phyloP scores from a whole-genome alignment of 2,888 invertebrate species.

The Holacanthella duospinosa region DNA sequence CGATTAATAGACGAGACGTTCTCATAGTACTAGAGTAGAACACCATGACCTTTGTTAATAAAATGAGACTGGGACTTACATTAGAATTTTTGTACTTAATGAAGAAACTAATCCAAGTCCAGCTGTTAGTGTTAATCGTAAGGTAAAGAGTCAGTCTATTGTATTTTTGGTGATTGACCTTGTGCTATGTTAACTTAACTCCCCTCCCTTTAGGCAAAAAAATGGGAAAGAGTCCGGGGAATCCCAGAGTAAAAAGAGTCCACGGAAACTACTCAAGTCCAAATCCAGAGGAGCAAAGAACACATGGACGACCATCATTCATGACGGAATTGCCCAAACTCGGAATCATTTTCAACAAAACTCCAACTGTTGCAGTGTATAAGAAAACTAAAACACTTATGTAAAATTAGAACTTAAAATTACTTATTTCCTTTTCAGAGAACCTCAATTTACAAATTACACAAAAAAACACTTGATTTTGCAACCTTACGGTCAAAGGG shows the following conservation, averaged over 20 bases:
- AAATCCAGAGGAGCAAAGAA: not conserved
- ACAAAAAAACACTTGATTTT: not conserved
- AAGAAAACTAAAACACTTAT: not conserved
- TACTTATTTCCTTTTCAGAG: no score
- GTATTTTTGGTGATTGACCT: conserved; percentile 5
- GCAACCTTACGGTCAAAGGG: no score
- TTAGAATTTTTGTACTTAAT: no score
- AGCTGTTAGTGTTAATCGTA: not conserved
- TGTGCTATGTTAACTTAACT: not conserved
- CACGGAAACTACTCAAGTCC: not conserved
- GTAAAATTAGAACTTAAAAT: not conserved
- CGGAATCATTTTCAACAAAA: not conserved
- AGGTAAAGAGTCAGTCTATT: not conserved
- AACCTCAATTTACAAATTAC: not conserved
- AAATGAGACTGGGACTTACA: no score
- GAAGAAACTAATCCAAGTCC: not conserved
- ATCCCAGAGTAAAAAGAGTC: not conserved
- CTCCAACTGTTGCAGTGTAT: not conserved
- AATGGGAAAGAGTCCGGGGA: conserved; percentile 1
- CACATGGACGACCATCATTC: not conserved
- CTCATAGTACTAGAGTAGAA: no score
- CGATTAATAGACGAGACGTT: no score
- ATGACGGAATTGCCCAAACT: not conserved
- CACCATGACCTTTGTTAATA: no score
- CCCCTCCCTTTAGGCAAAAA: not conserved